A percentile compares a stretch with the other conserved stretches of the same genome.
phyloP scores from a whole-genome alignment of 2,113 vertebrate species.

The Oncorhynchus tshawytscha region DNA sequence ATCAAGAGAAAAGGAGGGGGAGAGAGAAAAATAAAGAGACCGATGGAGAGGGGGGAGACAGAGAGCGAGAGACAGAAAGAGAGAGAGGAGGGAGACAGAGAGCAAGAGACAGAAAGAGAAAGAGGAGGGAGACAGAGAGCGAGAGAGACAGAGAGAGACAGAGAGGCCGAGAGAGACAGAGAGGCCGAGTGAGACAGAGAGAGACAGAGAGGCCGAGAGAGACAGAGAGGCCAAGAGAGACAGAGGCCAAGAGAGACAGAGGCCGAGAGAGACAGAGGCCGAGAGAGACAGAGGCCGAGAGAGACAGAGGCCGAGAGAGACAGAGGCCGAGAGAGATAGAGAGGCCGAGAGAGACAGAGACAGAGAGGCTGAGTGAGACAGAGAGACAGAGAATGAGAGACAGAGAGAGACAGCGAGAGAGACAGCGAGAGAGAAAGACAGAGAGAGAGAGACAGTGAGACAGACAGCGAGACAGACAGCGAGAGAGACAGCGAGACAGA shows the following conservation, averaged over 20 bases:
- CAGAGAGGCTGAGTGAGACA: no score
- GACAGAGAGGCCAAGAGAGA: background rate
- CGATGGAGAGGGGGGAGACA: constrained; percentile 27
- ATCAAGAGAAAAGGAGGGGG: constrained; percentile 58
- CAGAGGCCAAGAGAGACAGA: background rate
- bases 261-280: background rate
- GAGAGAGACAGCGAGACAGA: no score
- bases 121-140: constrained; percentile 31
- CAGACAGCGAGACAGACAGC: no score
- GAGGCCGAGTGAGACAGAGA: background rate
- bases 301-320: background rate
- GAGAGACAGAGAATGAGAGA: no score
- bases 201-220: background rate
- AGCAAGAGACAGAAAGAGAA: constrained; percentile 14
- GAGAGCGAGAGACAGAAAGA: constrained; percentile 39
- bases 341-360: constrained; percentile 28
- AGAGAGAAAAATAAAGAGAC: background rate
- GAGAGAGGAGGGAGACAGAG: constrained; percentile 21
- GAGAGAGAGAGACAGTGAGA: no score
- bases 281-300: background rate
- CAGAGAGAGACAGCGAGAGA: no score
- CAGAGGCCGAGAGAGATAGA: no score
- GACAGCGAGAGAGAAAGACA: no score
- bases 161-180: no score
- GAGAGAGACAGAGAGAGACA: background rate